Evolutionary conservation across 2,113 vertebrate species (phyloP), one percentile per base, ranked within the genome.

Genomic region (Cynocephalus volans): DNA sequence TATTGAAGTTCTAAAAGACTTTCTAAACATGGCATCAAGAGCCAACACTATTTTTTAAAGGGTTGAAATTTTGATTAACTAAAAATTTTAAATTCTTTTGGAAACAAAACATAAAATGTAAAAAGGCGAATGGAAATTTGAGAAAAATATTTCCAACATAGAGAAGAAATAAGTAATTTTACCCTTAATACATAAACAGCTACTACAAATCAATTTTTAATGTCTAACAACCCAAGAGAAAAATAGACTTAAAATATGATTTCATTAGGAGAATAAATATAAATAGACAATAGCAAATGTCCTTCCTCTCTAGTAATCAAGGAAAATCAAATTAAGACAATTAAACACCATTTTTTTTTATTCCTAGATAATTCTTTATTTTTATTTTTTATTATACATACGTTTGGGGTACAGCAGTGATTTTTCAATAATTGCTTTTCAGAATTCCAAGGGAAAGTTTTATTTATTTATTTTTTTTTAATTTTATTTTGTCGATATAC

Each of bases 201-300:
- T 95, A 90, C 69, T 81, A 21, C 21, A 70, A 76, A 77, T 88
- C 7, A 70, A 56, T 76, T 89, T 92, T 89, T 81, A 75, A 81
- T 75, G 4, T 45, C 65, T 89, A 94, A 92, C 58, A 62, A 88
- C 28, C 21, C 77, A 94, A 31, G n/a, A 67, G 83, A 86, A 85
- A 86, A 89, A 65, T 70, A 56, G n/a, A 8, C 50, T 69, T 45
- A 92, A 58, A 1, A 19, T 85, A 62, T 81, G 23, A 92, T 31
- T 96, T 84, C 33, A 76, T 67, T 81, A 75, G 65, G 17, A 81
- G 36, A 92, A 89, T 85, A 41, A 81, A 82, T 82, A 83, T 93
- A 87, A 95, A 88, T 11, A 88, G 36, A 69, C 5, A 67, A 80
- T 50, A 92, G 62, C 15, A 52, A 90, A 72, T 69, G 26, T 67